Conservation (phyloP, 2,113 vertebrate genomes). For the Danionella cerebrum region DNA sequence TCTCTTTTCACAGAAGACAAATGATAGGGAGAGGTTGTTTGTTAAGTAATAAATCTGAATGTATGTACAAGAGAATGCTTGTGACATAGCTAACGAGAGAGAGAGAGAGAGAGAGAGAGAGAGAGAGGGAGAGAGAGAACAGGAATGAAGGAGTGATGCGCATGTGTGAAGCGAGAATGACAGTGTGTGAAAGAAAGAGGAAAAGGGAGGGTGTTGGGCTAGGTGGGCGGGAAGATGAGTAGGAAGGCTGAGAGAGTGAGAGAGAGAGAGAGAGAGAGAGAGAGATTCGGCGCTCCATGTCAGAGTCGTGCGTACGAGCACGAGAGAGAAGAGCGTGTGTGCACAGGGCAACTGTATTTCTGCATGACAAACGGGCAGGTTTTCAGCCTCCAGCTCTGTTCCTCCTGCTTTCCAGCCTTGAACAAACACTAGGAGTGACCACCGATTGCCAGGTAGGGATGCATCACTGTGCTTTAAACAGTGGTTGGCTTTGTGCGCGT, state of each 20-base stretch:
- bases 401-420: conserved; percentile 43
- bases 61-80: conserved; percentile 38
- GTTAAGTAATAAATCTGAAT: conserved; percentile 46
- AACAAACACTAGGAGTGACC: conserved; percentile 42
- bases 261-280: conserved; percentile 35
- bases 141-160: conserved; percentile 4
- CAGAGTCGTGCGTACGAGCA: conserved; percentile 54
- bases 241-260: conserved; percentile 13
- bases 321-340: conserved; percentile 28
- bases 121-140: conserved; percentile 5
- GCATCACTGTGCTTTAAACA: background rate
- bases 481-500: background rate
- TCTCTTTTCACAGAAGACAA: conserved; percentile 13
- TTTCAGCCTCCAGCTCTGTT: conserved; percentile 11
- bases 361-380: conserved; percentile 30
- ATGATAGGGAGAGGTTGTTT: conserved; percentile 30
- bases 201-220: conserved; percentile 48
- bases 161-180: conserved; percentile 17
- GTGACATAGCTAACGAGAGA: conserved; percentile 45
- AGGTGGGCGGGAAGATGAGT: conserved; percentile 48
- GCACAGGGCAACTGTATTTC: conserved; percentile 39
- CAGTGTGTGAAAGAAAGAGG: conserved; percentile 36
- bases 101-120: conserved; percentile 34
- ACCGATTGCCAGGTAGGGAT: conserved; percentile 55
- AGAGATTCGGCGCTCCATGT: conserved; percentile 39